Evolutionary conservation across 2,113 vertebrate genomes (phyloP), one percentile per base, ranked within the genome.

Genomic region (Phasianus colchicus): DNA sequence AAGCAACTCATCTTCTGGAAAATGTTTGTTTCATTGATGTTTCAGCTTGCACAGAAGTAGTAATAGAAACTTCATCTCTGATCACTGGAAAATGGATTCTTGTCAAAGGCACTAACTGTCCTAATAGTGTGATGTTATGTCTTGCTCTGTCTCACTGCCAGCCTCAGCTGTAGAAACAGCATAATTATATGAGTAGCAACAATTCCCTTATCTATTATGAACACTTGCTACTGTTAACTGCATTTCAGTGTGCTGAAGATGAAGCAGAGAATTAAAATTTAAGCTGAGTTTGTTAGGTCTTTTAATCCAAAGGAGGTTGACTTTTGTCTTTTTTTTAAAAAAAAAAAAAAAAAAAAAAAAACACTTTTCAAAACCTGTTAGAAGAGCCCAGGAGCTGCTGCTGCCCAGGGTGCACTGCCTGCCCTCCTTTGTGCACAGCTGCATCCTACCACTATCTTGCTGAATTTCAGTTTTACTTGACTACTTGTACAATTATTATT

Each of bases 201-300:
- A 97, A 95, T 96, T 97, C 90, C 94, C 97, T 98, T 98, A 98
- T 98, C 98, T 98, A 83, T 95, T 97, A 98, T 78, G 96, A 98
- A 97, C 98, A 98, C 96, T 98, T 97, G 98, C 97, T 98, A 79
- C 83, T 36, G 96, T 92, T 97, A 97, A 96, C 97, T 73, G 70
- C 90, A 94, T 97, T 98, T 95, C 96, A 95, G 50, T 96, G 87
- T 94, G 87, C 90, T 96, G 78, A 93, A 95, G 90, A 94, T 91
- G 92, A 94, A 96, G 89, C 47, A 86, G 43, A 91, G 87, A 97
- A 96, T 95, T 96, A 95, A 97, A 97, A 96, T 86, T 93, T 94
- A 81, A 74, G 78, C 67, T 90, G 90, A 86, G 34, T 88, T 81
- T 81, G 8, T 40, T 57, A 9, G 6, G 40, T 54, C 11, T 82